phyloP scores from a whole-genome alignment of 2,888 invertebrate species.

The Helobdella robusta region DNA sequence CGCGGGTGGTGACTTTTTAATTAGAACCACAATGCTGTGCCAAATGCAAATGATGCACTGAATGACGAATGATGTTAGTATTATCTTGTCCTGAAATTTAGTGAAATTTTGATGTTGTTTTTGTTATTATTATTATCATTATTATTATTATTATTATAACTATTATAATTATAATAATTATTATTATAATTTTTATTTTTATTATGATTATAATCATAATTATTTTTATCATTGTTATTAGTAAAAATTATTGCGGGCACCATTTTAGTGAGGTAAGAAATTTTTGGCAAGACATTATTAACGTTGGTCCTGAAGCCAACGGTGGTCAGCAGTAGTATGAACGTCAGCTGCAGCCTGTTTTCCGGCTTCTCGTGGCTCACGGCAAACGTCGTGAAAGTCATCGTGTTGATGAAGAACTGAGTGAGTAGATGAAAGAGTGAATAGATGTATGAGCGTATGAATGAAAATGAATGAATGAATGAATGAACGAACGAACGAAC shows the following conservation, averaged over 20 bases:
- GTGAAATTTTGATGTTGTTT: neutral
- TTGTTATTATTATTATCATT: neutral
- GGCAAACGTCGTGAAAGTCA: conserved; percentile 32
- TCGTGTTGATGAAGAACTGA: conserved; percentile 26
- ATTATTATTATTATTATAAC: neutral
- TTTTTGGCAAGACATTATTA: conserved; percentile 31
- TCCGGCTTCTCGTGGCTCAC: conserved; percentile 28
- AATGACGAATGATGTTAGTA: neutral
- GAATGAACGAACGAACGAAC: too few relatives aligned
- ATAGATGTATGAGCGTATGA: too few relatives aligned
- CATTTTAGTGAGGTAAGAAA: conserved; percentile 32
- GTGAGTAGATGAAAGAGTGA: too few relatives aligned
- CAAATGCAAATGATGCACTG: too few relatives aligned
- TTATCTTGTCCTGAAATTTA: conserved; percentile 6
- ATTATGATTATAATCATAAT: neutral
- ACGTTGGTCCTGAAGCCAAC: conserved; percentile 32
- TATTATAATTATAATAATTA: neutral
- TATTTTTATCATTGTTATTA: neutral
- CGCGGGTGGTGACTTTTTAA: too few relatives aligned
- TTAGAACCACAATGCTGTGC: too few relatives aligned
- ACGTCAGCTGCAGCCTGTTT: conserved; percentile 32
- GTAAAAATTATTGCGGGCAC: conserved; percentile 7
- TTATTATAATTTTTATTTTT: neutral
- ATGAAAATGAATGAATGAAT: too few relatives aligned
- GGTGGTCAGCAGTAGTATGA: conserved; percentile 30